Conservation (phyloP, 2,888 invertebrate genomes). For the Synanthedon andrenaeformis region DNA sequence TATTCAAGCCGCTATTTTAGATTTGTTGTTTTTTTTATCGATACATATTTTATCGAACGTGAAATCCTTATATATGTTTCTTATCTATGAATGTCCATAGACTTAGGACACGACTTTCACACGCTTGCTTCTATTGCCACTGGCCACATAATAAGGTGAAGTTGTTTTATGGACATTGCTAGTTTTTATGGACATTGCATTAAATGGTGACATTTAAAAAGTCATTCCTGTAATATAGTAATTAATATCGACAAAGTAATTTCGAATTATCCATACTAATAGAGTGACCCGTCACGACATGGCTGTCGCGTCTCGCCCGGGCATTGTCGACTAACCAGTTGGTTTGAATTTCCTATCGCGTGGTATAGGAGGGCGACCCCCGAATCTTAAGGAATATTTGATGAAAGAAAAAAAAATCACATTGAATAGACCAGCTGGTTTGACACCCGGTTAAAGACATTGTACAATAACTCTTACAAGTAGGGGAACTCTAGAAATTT, state of each 20-base stretch:
- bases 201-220: slow-evolving; percentile 27
- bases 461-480: slow-evolving; percentile 38
- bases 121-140: slow-evolving; percentile 25
- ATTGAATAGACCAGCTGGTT: slow-evolving; percentile 64
- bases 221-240: slow-evolving; percentile 16
- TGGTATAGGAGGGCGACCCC: slow-evolving; percentile 16
- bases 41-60: neutral
- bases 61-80: slow-evolving; percentile 21
- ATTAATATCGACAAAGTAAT: slow-evolving; percentile 14
- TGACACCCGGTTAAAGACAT: slow-evolving; percentile 43
- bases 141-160: slow-evolving; percentile 14
- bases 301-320: neutral
- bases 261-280: neutral
- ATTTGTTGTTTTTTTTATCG: neutral
- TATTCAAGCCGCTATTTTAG: no score
- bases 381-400: slow-evolving; percentile 4
- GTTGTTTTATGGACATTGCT: slow-evolving; percentile 13
- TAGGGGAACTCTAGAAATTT: slow-evolving; percentile 42
- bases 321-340: neutral
- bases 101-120: slow-evolving; percentile 55
- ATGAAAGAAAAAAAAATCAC: slow-evolving; percentile 14
- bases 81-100: slow-evolving; percentile 52
- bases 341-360: slow-evolving; percentile 43
- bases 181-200: slow-evolving; percentile 17
- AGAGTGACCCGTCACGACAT: neutral